Percentiles rank a stretch among this genome's conserved stretches.
These are phyloP conservation scores for Schlechtendalia chinensis DNA, from an alignment of 1,140 invertebrate species.

Conservation along the genomic window DNA sequence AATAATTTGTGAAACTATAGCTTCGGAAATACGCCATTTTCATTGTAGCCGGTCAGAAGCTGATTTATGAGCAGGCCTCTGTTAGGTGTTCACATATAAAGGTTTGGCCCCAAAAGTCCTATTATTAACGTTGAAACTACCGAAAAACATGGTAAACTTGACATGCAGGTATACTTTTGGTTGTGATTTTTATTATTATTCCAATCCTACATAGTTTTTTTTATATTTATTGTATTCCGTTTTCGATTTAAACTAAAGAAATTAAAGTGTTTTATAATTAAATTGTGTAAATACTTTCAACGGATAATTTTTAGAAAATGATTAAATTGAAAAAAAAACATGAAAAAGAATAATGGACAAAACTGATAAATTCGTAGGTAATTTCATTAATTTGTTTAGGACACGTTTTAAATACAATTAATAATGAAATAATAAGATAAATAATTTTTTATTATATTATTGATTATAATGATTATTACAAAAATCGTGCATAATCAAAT, in stretches of 20 bases:
- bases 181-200: constrained; percentile 24
- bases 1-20: constrained; percentile 20
- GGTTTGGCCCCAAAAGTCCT: background rate
- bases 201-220: background rate
- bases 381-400: no score
- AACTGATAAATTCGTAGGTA: no score
- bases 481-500: no score
- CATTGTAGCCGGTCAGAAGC: background rate
- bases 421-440: no score
- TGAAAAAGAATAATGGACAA: no score
- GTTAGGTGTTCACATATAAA: constrained; percentile 8
- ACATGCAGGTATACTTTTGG: background rate
- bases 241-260: background rate
- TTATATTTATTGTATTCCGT: background rate
- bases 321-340: no score
- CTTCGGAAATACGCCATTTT: constrained; percentile 22
- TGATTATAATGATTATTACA: no score
- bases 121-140: constrained; percentile 12
- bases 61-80: constrained; percentile 5
- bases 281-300: background rate
- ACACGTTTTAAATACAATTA: no score
- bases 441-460: no score
- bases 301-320: no score
- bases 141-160: background rate
- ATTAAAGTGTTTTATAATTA: background rate